phyloP scores from a whole-genome alignment of 2,797 vertebrate genomes.

The Arvicola amphibius region DNA sequence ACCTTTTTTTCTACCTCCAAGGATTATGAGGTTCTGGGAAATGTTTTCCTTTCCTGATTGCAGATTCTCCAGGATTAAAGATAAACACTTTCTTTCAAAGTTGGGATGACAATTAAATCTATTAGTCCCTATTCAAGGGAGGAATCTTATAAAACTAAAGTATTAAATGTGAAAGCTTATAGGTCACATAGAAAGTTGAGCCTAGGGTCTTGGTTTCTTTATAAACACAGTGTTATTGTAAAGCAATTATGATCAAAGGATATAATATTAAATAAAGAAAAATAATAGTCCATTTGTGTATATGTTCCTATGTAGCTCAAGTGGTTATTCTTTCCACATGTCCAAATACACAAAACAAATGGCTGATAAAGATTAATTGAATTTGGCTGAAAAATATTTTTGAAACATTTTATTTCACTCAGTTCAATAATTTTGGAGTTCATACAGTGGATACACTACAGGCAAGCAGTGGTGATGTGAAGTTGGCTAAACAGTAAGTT shows the following conservation, averaged over 20 bases:
- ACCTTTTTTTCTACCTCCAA: background rate
- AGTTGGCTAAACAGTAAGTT: background rate
- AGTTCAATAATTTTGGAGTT: background rate
- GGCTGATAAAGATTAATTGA: background rate
- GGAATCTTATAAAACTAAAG: background rate
- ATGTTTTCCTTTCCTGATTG: background rate
- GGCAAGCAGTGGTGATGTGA: background rate
- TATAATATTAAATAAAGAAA: background rate
- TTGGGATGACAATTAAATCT: background rate
- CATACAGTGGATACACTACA: background rate
- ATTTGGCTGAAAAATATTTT: background rate
- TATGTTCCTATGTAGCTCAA: background rate
- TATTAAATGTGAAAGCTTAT: background rate
- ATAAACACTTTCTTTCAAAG: background rate
- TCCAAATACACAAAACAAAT: background rate
- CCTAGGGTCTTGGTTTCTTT: background rate
- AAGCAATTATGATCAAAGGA: background rate
- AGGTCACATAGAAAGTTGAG: background rate
- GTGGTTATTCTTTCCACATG: background rate
- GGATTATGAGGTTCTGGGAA: background rate
- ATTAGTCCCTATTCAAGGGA: background rate
- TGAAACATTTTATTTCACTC: slow-evolving; percentile 14
- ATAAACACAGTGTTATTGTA: background rate
- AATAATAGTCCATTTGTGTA: background rate
- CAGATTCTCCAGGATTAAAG: background rate